Conservation (phyloP, 2,113 vertebrate species). For the Dromiciops gliroides region DNA sequence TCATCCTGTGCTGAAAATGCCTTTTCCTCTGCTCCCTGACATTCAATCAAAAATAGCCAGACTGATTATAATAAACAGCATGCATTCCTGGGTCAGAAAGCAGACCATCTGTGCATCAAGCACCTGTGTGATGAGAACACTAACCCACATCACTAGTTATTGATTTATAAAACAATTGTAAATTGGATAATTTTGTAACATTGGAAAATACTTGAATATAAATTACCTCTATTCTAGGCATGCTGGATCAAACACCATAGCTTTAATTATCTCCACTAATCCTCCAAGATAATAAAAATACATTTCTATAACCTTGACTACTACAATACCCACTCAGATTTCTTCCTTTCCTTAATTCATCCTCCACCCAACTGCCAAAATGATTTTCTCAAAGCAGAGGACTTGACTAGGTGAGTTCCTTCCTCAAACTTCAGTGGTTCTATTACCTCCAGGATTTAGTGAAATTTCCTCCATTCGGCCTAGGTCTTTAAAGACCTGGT, state of each 20-base stretch:
- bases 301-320: not conserved
- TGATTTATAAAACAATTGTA: constrained; percentile 44
- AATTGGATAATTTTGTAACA: constrained; percentile 28
- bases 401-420: not conserved
- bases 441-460: not conserved
- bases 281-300: not conserved
- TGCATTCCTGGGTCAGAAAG: constrained; percentile 32
- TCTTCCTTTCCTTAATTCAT: not conserved
- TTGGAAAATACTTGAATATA: not conserved
- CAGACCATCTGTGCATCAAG: constrained; percentile 55
- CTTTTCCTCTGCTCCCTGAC: constrained; percentile 38
- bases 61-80: constrained; percentile 57
- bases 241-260: not conserved
- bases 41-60: constrained; percentile 46
- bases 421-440: not conserved
- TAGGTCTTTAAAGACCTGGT: not conserved
- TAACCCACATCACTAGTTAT: not conserved
- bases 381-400: not conserved
- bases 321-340: not conserved
- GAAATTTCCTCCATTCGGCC: not conserved
- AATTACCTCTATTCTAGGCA: not conserved
- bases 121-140: constrained; percentile 41
- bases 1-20: constrained; percentile 41
- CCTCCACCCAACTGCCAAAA: not conserved
- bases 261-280: not conserved